Base-by-base conservation (phyloP, 53 echinoderm and acorn worm genomes). In the Apostichopus leukothele region DNA sequence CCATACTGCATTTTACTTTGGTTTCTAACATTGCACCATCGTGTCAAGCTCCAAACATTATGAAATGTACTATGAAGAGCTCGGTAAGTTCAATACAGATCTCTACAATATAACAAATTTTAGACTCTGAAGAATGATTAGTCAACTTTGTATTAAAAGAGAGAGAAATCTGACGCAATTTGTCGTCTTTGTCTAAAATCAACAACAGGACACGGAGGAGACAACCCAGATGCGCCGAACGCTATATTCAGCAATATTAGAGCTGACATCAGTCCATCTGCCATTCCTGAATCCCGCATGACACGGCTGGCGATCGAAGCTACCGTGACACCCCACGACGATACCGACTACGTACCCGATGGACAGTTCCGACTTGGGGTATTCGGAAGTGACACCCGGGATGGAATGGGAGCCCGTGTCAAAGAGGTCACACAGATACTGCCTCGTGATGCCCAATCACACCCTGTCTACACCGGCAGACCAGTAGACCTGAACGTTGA, bases 391-490 rank as follows among this genome's bases (percentile, higher is more conserved):
- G 10, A 52, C 4, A 83, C 26, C 9, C 12, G 63, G 5, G 91
- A 90, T 73, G 93, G 93, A 7, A 51, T 60, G 55, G 93, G 93
- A 3, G 86, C 67, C 2, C 76, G 90, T 13, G 21, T 76, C n/a
- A 83, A 71, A 11, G 67, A 75, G 9, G 83, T 84, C 4, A 53
- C 75, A 18, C 93, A 93, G 63, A n/a, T 87, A 0, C 22, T 87
- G 0, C 20, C 74, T 8, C 52, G 5, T 52, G 21, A 74, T 27
- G 86, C 73, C 51, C 9, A 71, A 12, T n/a, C 86, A 6, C 74
- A 86, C 50, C 86, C 86, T 3, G 74, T 86, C 1, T 86, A 86
- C 53, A 50, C 73, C 18, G 73, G 73, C 66, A 39, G 86, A 27
- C 51, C 50, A 9, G 73, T 86, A n/a, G 73, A 50, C 8, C 13